Evolutionary conservation across 2,888 invertebrate species (phyloP), one percentile per base, ranked within the genome.

Genomic region (Drosophila nigritarsus): DNA sequence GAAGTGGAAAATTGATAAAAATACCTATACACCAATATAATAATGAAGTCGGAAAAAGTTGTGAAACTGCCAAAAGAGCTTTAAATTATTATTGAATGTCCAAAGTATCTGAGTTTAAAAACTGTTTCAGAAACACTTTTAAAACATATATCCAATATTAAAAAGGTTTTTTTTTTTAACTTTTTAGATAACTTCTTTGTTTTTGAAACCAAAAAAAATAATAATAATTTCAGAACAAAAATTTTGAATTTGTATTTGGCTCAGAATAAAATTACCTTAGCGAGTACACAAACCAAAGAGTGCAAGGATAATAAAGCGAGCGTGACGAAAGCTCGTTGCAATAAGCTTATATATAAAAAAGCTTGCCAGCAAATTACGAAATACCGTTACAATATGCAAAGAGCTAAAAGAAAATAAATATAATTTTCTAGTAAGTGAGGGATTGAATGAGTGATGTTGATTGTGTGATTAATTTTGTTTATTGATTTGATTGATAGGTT

Each of bases 291-390:
- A 64, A 67, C 75, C 78, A 13, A 3, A 0, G 5, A 8, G 11
- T 3, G 30, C 13, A 62, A 61, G 60, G 40, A 77, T 40, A 56
- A 15, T 20, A 11, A 2, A 0, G 1, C 1, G 13, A 13, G 32
- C 15, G 13, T 15, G 40, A 58, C 55, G 45, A 73, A 73, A 77
- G 78, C 67, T 76, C 15, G 1, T 9, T 64, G 67, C 18, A 30
- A 67, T 38, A 49, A 36, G 36, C 29, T 38, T 40, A 34, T 49
- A 42, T 1, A 40, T 8, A 3, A 8, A 2, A 45, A 45, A 45
- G 7, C 24, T 45, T 3, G 0, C 7, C 45, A 45, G 13, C 2
- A 45, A 20, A 13, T 29, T 54, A 30, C 13, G 11, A 32, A 59
- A 56, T 8, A 45, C 45, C 24, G 45, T 45, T 45, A 24, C 24